Base-by-base conservation (phyloP, 2,888 invertebrate genomes). In the Plebejus anna region DNA sequence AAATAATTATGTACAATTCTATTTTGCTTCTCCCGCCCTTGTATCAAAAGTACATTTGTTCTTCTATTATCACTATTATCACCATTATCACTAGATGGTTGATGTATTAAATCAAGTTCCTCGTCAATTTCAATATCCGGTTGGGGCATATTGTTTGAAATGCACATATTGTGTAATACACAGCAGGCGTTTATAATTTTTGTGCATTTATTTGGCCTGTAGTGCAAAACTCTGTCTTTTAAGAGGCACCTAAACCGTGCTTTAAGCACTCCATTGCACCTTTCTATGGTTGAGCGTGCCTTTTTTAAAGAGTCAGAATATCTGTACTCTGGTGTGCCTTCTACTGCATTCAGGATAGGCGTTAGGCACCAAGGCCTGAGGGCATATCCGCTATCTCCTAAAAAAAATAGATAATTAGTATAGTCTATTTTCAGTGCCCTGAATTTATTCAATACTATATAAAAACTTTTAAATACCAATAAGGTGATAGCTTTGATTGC, bases 191-290 rank as follows among this genome's bases (percentile, higher is more conserved):
- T 28, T 28, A 61, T 28, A 9, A 61, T 28, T 28, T 61, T 22
- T 7, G 22, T 28, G 6, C 7, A 1, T 61, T 61, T 61, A 28
- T 61, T 57, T 1, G 57, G 61, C 28, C 22, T 61, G 3, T 61
- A 61, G 9, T 61, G 28, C 2, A 61, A 7, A 22, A 9, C 22
- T 61, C 22, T 22, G 9, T 61, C 61, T 28, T 61, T 61, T 2
- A 61, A 9, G 2, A 28, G 28, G 28, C 22, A 61, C 28, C 61
- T 61, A 61, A 61, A 61, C 9, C 28, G 28, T 61, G 22, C 61
- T 61, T 61, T 61, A 22, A 61, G 61, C 61, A 61, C 61, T 9
- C 61, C 61, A 61, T 61, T 61, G 9, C 22, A 61, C 11, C 61
- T 28, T n/a, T 61, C 61, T 7, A 28, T 61, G 0, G 61, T 9